These are phyloP conservation scores for Coluber constrictor DNA, from an alignment of 2,797 vertebrate species.

Conservation along the genomic window DNA sequence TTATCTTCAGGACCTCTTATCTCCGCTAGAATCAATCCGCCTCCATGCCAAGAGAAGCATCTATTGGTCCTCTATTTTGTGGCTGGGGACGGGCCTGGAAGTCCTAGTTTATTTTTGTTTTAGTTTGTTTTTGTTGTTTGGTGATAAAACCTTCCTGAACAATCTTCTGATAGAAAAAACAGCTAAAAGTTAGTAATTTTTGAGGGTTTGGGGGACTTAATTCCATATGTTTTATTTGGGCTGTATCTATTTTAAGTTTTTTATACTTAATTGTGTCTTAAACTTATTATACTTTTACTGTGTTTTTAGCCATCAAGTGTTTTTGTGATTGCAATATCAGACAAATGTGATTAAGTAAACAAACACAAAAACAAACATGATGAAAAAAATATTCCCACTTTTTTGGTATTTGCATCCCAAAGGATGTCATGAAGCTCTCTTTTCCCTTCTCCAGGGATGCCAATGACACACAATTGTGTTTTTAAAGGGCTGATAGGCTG, in stretches of 20 bases:
- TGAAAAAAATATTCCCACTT: background rate
- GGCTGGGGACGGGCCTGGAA: background rate
- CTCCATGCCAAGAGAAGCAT: background rate
- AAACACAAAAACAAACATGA: background rate
- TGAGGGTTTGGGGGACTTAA: background rate
- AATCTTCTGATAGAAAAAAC: background rate
- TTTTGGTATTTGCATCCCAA: background rate
- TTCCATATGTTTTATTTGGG: background rate
- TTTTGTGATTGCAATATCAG: background rate
- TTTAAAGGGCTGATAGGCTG: background rate
- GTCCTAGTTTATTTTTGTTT: background rate
- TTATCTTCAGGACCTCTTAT: background rate
- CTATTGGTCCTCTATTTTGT: background rate
- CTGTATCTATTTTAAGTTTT: background rate
- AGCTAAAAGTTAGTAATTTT: background rate
- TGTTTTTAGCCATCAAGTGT: background rate
- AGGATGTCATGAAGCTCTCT: background rate
- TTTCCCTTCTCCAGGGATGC: background rate
- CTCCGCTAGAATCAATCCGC: background rate
- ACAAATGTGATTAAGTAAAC: background rate
- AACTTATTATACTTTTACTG: background rate
- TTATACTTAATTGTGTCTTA: background rate
- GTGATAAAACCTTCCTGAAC: background rate
- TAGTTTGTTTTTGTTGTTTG: background rate
- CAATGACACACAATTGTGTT: background rate